Evolutionary conservation across 35 echinoderm and acorn worm genomes (phyloP).

Genomic region (Eucidaris tribuloides): DNA sequence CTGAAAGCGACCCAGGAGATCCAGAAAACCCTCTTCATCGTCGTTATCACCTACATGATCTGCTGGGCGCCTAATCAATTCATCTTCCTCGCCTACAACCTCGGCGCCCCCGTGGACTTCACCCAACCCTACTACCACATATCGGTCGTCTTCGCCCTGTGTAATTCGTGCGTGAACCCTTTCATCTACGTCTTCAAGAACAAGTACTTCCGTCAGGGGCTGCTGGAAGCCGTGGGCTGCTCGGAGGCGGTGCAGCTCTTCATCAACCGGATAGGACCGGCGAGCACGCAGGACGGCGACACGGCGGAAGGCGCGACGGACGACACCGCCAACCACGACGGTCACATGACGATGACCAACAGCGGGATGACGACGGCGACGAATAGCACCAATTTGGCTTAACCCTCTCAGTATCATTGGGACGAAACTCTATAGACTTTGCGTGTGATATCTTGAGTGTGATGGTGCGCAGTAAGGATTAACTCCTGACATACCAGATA

Average conservation of each 20-base stretch:
- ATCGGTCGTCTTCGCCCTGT: slow-evolving; percentile 51
- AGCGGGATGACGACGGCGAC: too few species aligned
- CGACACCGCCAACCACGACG: too few species aligned
- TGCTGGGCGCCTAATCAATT: slow-evolving; percentile 80
- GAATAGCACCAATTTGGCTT: too few species aligned
- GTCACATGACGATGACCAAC: too few species aligned
- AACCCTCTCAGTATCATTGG: too few species aligned
- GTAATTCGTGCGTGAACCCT: slow-evolving; percentile 81
- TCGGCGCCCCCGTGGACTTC: slow-evolving; percentile 56
- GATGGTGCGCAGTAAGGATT: too few species aligned
- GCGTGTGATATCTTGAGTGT: too few species aligned
- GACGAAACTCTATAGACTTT: too few species aligned
- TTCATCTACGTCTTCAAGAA: slow-evolving; percentile 87
- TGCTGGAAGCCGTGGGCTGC: slow-evolving; percentile 33
- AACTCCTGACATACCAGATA: too few species aligned
- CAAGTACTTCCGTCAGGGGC: slow-evolving; percentile 57
- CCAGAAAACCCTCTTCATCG: slow-evolving; percentile 64
- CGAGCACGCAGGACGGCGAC: slow-evolving; percentile 8
- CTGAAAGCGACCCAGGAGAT: slow-evolving; percentile 63
- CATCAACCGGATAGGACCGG: background rate
- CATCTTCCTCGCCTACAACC: slow-evolving; percentile 59
- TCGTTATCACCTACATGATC: slow-evolving; percentile 76
- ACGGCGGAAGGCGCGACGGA: too few species aligned
- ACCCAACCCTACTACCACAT: slow-evolving; percentile 66
- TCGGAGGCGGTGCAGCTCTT: background rate